Evolutionary conservation across 1,140 invertebrate species (phyloP).

Genomic region (Hycleus cichorii): DNA sequence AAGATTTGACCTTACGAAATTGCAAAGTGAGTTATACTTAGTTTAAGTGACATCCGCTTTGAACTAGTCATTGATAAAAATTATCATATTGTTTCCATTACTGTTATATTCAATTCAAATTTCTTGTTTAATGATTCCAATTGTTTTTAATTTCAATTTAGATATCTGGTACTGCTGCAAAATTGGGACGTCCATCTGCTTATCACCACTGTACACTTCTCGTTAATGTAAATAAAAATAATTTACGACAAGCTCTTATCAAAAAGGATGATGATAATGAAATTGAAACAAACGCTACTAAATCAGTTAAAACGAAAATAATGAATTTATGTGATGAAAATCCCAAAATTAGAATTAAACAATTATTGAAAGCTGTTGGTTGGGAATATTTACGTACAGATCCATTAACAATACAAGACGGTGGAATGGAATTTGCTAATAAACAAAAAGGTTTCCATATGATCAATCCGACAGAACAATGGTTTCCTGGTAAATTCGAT

Average conservation of each 20-base stretch:
- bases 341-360: conserved; percentile 57
- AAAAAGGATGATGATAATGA: conserved; percentile 27
- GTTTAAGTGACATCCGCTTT: background rate
- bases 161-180: conserved; percentile 89
- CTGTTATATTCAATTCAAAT: no score
- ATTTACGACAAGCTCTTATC: conserved; percentile 57
- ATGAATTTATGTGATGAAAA: conserved; percentile 70
- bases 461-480: conserved; percentile 78
- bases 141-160: conserved; percentile 29
- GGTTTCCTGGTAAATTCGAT: conserved; percentile 66
- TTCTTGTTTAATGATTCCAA: no score
- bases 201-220: conserved; percentile 95
- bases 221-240: conserved; percentile 70
- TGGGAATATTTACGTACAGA: conserved; percentile 73
- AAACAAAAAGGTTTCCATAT: conserved; percentile 72
- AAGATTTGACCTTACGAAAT: conserved; percentile 76
- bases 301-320: conserved; percentile 70
- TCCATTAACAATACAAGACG: conserved; percentile 57
- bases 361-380: conserved; percentile 64
- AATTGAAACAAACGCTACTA: conserved; percentile 73
- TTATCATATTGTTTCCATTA: no score
- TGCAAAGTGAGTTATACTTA: conserved; percentile 60
- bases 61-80: background rate
- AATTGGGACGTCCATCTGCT: conserved; percentile 71
- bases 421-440: conserved; percentile 55